phyloP scores from a whole-genome alignment of 2,797 vertebrate genomes.

The Crocodylus rhombifer region DNA sequence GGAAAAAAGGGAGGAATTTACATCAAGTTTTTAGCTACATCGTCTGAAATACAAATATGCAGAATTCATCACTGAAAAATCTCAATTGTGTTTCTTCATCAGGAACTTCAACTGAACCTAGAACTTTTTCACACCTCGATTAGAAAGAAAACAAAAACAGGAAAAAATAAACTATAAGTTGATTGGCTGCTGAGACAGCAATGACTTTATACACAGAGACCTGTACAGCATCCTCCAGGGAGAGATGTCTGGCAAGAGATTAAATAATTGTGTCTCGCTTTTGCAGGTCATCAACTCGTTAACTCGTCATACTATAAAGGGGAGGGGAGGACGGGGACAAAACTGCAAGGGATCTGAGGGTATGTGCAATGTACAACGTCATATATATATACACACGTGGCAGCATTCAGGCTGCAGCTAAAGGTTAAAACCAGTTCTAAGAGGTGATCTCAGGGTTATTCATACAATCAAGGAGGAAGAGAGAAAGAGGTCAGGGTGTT shows the following conservation, averaged over 20 bases:
- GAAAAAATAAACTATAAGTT: slow-evolving; percentile 87
- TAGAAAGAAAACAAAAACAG: slow-evolving; percentile 88
- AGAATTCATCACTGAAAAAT: slow-evolving; percentile 99
- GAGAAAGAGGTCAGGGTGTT: slow-evolving; percentile 99
- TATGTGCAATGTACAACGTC: slow-evolving; percentile 99
- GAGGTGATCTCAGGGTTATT: slow-evolving; percentile 99
- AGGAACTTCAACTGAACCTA: slow-evolving; percentile 92
- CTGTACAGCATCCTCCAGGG: slow-evolving; percentile 85
- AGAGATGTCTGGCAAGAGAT: slow-evolving; percentile 85
- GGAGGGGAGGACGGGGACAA: slow-evolving; percentile 81
- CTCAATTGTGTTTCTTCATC: slow-evolving; percentile 99
- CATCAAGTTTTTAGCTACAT: slow-evolving; percentile 99
- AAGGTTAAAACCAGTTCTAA: slow-evolving; percentile 99
- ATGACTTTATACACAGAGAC: slow-evolving; percentile 89
- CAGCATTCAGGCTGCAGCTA: slow-evolving; percentile 93
- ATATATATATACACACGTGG: slow-evolving; percentile 99
- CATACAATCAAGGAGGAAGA: slow-evolving; percentile 99
- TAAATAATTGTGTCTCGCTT: slow-evolving; percentile 89
- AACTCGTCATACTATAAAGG: slow-evolving; percentile 90
- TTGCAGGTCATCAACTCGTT: slow-evolving; percentile 89
- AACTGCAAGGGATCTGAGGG: slow-evolving; percentile 83
- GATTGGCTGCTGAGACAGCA: slow-evolving; percentile 92
- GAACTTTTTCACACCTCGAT: slow-evolving; percentile 92
- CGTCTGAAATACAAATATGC: slow-evolving; percentile 99
- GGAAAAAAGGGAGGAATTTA: slow-evolving; percentile 99